Evolutionary conservation across 1,140 invertebrate species (phyloP).

Genomic region (Magallana gigas): DNA sequence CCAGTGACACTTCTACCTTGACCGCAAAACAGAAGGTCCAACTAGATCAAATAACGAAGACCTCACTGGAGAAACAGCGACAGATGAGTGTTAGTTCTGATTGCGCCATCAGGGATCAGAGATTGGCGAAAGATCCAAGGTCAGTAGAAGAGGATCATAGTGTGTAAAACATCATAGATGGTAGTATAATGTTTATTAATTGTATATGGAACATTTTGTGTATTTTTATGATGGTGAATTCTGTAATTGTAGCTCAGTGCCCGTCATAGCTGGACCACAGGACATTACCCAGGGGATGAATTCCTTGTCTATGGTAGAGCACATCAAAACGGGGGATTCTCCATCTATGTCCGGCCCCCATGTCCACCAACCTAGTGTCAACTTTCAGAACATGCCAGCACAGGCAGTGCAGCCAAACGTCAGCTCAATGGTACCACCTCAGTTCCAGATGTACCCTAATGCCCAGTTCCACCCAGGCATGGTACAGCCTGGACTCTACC

Average conservation of each 20-base stretch:
- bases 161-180: neutral
- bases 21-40: constrained; percentile 59
- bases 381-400: neutral
- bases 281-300: constrained; percentile 7
- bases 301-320: neutral
- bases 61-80: constrained; percentile 48
- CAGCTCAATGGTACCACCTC: constrained; percentile 11
- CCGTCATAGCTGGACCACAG: neutral
- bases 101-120: neutral
- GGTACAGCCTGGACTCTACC: constrained; percentile 2
- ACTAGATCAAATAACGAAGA: constrained; percentile 55
- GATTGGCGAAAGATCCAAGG: neutral
- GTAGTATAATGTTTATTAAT: neutral
- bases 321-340: neutral
- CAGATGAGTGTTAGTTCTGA: neutral
- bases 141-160: neutral
- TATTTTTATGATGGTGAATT: neutral
- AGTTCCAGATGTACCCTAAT: constrained; percentile 16
- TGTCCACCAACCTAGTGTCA: neutral
- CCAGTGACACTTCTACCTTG: constrained; percentile 49
- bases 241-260: neutral
- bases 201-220: neutral
- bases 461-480: constrained; percentile 12
- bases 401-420: neutral
- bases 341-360: neutral